A percentile compares a stretch with the other conserved stretches of the same genome.
Evolutionary conservation across 2,113 vertebrate genomes (phyloP).

Genomic region (Coptodon bakossiorum): DNA sequence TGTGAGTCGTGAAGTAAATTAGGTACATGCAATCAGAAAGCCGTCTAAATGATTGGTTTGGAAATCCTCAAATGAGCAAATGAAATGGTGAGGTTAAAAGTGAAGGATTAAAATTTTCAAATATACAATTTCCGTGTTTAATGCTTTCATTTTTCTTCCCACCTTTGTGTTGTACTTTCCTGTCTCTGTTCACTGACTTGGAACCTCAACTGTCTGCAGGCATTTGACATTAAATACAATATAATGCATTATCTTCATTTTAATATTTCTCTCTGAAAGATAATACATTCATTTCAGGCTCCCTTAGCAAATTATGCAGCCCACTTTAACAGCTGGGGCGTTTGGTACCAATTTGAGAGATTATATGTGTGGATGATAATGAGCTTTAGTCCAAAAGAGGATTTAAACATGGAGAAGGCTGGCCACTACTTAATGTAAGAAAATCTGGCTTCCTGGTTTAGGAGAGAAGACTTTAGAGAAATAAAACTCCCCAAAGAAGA

Average conservation of each 20-base stretch:
- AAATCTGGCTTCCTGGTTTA: slow-evolving; percentile 47
- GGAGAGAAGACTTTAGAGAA: neutral
- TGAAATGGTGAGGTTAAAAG: neutral
- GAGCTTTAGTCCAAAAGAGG: slow-evolving; percentile 66
- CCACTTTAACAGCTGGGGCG: slow-evolving; percentile 37
- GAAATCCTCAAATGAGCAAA: neutral
- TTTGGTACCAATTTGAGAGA: slow-evolving; percentile 61
- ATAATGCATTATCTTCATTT: slow-evolving; percentile 12
- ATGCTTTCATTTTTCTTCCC: neutral
- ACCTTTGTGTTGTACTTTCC: neutral
- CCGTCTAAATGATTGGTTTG: neutral
- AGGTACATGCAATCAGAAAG: neutral
- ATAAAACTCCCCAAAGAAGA: neutral
- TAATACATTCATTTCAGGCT: slow-evolving; percentile 43
- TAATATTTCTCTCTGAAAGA: slow-evolving; percentile 31
- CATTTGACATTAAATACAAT: slow-evolving; percentile 9
- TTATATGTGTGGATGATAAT: slow-evolving; percentile 71
- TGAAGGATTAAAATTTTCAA: neutral
- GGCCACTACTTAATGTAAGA: slow-evolving; percentile 41
- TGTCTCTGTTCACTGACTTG: neutral
- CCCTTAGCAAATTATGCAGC: slow-evolving; percentile 40
- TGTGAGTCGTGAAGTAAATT: neutral
- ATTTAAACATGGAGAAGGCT: slow-evolving; percentile 58
- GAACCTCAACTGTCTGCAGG: neutral
- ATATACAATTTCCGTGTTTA: neutral